phyloP scores from a whole-genome alignment of 2,113 vertebrate species.

The Syngnathoides biaculeatus region DNA sequence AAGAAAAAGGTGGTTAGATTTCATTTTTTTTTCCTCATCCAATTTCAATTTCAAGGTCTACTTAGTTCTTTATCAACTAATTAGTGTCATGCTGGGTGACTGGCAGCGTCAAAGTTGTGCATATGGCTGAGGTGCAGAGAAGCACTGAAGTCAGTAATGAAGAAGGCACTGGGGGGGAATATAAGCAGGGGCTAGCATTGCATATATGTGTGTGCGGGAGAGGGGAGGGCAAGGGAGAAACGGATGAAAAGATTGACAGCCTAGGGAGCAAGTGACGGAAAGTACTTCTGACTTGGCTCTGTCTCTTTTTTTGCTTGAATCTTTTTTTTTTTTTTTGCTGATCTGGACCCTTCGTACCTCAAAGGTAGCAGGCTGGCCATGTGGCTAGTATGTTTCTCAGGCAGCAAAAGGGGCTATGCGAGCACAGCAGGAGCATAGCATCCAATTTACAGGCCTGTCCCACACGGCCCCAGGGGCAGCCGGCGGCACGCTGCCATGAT shows the following conservation, averaged over 20 bases:
- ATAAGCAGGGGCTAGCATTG: conserved; percentile 70
- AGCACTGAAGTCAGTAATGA: conserved; percentile 87
- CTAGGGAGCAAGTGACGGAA: conserved; percentile 68
- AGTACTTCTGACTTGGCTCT: conserved; percentile 54
- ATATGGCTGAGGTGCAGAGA: conserved; percentile 87
- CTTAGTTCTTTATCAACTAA: conserved; percentile 97
- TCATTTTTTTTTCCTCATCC: conserved; percentile 69
- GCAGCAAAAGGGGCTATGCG: conserved; percentile 77
- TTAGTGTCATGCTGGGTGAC: conserved; percentile 88
- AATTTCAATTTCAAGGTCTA: conserved; percentile 99
- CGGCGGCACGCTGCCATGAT: conserved; percentile 84
- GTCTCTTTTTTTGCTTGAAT: neutral
- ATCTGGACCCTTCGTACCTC: conserved; percentile 72
- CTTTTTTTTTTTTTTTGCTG: conserved; percentile 55
- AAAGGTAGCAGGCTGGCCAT: conserved; percentile 75
- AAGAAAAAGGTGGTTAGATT: conserved; percentile 62
- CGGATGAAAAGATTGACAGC: conserved; percentile 81
- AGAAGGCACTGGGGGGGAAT: conserved; percentile 80
- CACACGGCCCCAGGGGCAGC: conserved; percentile 81
- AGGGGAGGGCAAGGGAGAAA: conserved; percentile 69
- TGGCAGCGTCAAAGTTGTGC: conserved; percentile 85
- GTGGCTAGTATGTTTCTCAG: conserved; percentile 76
- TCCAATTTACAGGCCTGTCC: conserved; percentile 93
- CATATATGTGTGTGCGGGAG: conserved; percentile 32
- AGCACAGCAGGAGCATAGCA: conserved; percentile 83